phyloP scores from a whole-genome alignment of 2,888 invertebrate species.

The Cerastis leucographa region DNA sequence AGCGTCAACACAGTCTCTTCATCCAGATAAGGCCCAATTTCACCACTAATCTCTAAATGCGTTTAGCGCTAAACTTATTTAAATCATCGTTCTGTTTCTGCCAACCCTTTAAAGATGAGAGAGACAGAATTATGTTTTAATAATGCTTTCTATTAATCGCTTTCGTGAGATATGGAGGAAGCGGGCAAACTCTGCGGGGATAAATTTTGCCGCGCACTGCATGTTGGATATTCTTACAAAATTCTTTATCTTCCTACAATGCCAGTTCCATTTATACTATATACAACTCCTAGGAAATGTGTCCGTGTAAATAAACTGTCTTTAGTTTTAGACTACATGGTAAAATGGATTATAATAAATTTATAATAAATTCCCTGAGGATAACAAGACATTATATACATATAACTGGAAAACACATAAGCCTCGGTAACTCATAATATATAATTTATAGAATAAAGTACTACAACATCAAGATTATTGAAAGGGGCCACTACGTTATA shows the following conservation, averaged over 20 bases:
- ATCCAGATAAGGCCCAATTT: background rate
- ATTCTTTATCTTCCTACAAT: constrained; percentile 9
- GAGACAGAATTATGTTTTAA: background rate
- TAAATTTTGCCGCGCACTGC: background rate
- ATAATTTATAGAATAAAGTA: constrained; percentile 28
- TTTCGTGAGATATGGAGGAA: background rate
- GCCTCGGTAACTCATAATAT: constrained; percentile 45
- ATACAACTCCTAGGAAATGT: constrained; percentile 23
- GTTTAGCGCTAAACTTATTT: background rate
- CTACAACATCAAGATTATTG: constrained; percentile 31
- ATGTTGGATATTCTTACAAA: constrained; percentile 15
- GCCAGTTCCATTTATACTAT: constrained; percentile 4
- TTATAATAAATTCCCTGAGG: constrained; percentile 10
- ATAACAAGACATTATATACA: constrained; percentile 26
- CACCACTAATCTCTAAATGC: background rate
- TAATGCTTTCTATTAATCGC: background rate
- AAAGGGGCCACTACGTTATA: background rate
- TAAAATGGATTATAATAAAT: constrained; percentile 14
- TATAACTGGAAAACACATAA: constrained; percentile 20
- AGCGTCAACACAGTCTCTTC: constrained; percentile 6
- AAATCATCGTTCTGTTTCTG: background rate
- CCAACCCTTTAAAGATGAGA: background rate
- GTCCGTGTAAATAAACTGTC: constrained; percentile 31
- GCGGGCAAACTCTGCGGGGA: background rate
- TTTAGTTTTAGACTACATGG: constrained; percentile 11